These are phyloP conservation scores for Poecilia latipinna DNA, from an alignment of 2,113 vertebrate genomes.

Conservation along the genomic window DNA sequence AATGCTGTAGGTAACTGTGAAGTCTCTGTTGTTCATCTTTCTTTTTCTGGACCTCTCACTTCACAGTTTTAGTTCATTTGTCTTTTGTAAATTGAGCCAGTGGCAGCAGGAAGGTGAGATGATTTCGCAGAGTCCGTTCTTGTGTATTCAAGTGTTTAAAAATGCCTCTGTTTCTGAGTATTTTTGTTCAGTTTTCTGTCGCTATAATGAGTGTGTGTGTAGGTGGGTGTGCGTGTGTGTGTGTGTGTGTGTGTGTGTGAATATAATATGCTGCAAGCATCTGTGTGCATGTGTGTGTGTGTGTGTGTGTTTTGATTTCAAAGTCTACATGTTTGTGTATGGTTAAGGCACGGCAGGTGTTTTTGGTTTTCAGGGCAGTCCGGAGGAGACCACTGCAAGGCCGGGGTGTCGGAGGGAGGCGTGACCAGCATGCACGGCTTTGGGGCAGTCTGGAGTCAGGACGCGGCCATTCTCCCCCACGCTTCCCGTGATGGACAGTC, in stretches of 20 bases:
- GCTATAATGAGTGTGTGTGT: conserved; percentile 16
- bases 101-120: conserved; percentile 68
- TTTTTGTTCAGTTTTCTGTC: conserved; percentile 59
- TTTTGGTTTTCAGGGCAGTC: conserved; percentile 99
- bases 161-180: conserved; percentile 49
- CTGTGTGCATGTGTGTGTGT: conserved; percentile 15
- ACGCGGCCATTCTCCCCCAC: conserved; percentile 95
- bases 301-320: conserved; percentile 26
- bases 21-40: conserved; percentile 37
- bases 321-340: conserved; percentile 71
- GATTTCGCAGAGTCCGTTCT: conserved; percentile 33
- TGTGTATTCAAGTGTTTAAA: conserved; percentile 53
- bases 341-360: conserved; percentile 97
- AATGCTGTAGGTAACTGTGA: conserved; percentile 59
- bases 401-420: conserved; percentile 92
- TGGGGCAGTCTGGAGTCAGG: conserved; percentile 95
- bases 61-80: conserved; percentile 46
- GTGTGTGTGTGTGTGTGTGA: conserved; percentile 2
- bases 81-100: conserved; percentile 59
- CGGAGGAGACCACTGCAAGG: conserved; percentile 96
- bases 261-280: conserved; percentile 23
- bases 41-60: conserved; percentile 34
- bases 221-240: conserved; percentile 7
- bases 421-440: conserved; percentile 91
- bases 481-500: conserved; percentile 97